phyloP scores from a whole-genome alignment of 2,888 invertebrate species.

The Leptarthrus brevirostris region DNA sequence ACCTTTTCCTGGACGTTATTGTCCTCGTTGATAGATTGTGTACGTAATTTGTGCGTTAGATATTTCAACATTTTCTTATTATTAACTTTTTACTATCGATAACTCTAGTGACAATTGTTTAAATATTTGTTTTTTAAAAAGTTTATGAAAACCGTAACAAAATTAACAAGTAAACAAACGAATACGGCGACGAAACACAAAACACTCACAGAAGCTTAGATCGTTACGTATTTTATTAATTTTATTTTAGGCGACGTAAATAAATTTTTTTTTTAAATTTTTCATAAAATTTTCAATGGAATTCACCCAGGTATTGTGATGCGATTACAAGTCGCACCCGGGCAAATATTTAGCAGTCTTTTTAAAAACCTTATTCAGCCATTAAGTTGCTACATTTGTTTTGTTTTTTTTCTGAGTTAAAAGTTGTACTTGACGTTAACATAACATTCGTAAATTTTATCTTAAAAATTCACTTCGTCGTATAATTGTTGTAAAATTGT shows the following conservation, averaged over 20 bases:
- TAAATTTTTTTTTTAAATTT: not conserved
- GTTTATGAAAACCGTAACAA: not conserved
- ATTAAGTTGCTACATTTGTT: not conserved
- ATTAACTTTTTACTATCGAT: not conserved
- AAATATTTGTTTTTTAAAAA: slow-evolving; percentile 1
- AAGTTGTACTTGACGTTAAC: slow-evolving; percentile 39
- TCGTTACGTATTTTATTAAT: not conserved
- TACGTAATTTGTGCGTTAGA: slow-evolving; percentile 60
- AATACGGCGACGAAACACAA: not conserved
- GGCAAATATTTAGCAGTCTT: not conserved
- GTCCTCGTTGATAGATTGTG: slow-evolving; percentile 60
- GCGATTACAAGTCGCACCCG: not conserved
- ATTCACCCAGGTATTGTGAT: not conserved
- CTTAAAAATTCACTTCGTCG: slow-evolving; percentile 25
- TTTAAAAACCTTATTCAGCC: slow-evolving; percentile 4
- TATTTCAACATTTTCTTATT: slow-evolving; percentile 58
- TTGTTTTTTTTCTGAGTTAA: slow-evolving; percentile 14
- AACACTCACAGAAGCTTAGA: not conserved
- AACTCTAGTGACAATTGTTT: not conserved
- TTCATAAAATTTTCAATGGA: not conserved
- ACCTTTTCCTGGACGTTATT: slow-evolving; percentile 56
- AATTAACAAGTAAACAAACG: not conserved
- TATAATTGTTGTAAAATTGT: slow-evolving; percentile 32
- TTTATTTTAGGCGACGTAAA: no score
- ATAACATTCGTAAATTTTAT: slow-evolving; percentile 36